A percentile compares a stretch with the other conserved stretches of the same genome.
Conservation (phyloP, 2,797 vertebrate genomes). For the Thalassophryne amazonica region DNA sequence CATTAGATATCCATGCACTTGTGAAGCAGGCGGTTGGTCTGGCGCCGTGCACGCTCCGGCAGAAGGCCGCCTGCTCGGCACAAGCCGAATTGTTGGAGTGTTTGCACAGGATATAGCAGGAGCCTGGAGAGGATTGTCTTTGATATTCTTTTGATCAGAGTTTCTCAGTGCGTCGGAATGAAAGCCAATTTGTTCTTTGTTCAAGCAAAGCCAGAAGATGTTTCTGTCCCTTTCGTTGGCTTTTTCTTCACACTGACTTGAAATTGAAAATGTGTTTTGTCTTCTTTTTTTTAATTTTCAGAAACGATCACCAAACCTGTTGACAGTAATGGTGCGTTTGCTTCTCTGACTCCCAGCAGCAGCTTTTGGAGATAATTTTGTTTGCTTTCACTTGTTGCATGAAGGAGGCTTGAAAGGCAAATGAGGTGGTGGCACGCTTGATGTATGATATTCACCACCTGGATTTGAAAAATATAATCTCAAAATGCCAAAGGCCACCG, state of each 20-base stretch:
- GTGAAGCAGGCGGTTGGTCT: no score
- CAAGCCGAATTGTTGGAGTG: background rate
- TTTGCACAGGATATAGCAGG: background rate
- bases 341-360: slow-evolving; percentile 19
- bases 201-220: background rate
- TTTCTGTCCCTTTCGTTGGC: background rate
- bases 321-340: background rate
- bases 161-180: background rate
- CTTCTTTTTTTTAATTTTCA: no score
- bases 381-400: slow-evolving; percentile 19
- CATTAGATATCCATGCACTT: no score
- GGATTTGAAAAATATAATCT: slow-evolving; percentile 28
- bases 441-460: slow-evolving; percentile 32
- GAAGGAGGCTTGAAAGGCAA: slow-evolving; percentile 27
- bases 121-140: background rate
- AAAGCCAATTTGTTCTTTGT: background rate
- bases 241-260: background rate
- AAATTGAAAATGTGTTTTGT: background rate
- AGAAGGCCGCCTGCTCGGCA: no score
- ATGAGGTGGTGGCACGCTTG: slow-evolving; percentile 10
- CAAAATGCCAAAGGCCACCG: slow-evolving; percentile 25
- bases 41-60: no score
- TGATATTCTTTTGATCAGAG: background rate
- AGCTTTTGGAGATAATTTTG: slow-evolving; percentile 10
- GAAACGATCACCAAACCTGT: background rate